These are phyloP conservation scores for Momotus momota DNA, from an alignment of 2,797 vertebrate species.

Conservation along the genomic window DNA sequence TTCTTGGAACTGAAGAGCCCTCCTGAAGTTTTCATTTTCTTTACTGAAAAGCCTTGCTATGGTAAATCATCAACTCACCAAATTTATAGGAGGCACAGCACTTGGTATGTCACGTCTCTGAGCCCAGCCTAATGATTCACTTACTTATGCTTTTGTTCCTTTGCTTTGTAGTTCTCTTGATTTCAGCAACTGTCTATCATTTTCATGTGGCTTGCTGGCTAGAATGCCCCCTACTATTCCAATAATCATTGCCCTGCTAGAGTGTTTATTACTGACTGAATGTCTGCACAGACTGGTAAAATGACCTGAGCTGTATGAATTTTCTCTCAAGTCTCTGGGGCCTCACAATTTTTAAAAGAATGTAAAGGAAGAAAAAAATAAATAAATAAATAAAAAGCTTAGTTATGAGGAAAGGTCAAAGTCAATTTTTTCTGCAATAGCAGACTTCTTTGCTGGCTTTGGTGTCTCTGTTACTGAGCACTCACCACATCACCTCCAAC, in stretches of 20 bases:
- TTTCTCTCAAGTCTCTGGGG: constrained; percentile 22
- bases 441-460: neutral
- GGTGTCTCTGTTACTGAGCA: neutral
- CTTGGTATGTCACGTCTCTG: constrained; percentile 58
- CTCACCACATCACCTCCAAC: neutral
- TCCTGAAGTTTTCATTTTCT: constrained; percentile 74
- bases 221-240: constrained; percentile 58
- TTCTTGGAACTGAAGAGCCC: constrained; percentile 65
- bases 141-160: constrained; percentile 65
- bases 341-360: constrained; percentile 57
- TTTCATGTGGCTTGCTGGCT: constrained; percentile 58
- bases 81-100: constrained; percentile 64
- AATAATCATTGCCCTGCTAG: constrained; percentile 47
- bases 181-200: constrained; percentile 71
- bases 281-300: constrained; percentile 35
- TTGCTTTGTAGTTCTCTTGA: constrained; percentile 62
- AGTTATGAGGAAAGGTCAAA: constrained; percentile 31
- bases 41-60: constrained; percentile 65
- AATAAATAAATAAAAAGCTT: neutral
- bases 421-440: constrained; percentile 1
- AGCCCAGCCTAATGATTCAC: constrained; percentile 63
- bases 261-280: constrained; percentile 53
- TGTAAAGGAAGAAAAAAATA: neutral
- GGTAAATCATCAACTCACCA: constrained; percentile 67
- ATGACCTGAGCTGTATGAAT: constrained; percentile 51